Conservation (phyloP, 2,888 invertebrate species). For the Amphipoea oculea region DNA sequence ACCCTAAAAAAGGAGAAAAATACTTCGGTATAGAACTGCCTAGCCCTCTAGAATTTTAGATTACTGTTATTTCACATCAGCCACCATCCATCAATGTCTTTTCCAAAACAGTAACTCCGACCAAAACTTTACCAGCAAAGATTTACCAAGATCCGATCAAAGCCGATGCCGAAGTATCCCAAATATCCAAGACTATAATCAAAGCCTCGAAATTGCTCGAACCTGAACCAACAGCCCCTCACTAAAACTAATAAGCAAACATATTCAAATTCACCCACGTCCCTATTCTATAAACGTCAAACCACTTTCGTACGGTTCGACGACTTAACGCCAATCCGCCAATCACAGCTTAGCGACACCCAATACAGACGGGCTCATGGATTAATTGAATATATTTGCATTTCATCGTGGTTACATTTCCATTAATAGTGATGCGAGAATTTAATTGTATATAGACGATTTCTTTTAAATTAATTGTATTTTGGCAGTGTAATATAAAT, state of each 20-base stretch:
- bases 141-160: constrained; percentile 23
- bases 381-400: constrained; percentile 91
- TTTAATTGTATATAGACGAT: constrained; percentile 10
- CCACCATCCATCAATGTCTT: background rate
- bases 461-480: constrained; percentile 27
- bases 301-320: constrained; percentile 81
- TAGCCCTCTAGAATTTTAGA: background rate
- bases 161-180: constrained; percentile 28
- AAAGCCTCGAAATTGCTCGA: constrained; percentile 58
- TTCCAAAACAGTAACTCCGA: constrained; percentile 3
- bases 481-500: constrained; percentile 1
- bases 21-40: too few species aligned
- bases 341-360: constrained; percentile 88
- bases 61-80: background rate
- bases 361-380: constrained; percentile 85
- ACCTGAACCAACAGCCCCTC: constrained; percentile 65
- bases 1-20: too few species aligned
- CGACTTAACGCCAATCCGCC: constrained; percentile 89
- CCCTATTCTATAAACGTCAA: constrained; percentile 80
- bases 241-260: constrained; percentile 83
- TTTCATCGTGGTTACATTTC: constrained; percentile 85
- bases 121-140: constrained; percentile 18
- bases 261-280: constrained; percentile 79
- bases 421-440: constrained; percentile 72
- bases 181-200: constrained; percentile 54